These are phyloP conservation scores for Patella vulgata DNA, from an alignment of 1,140 invertebrate species.

Conservation along the genomic window DNA sequence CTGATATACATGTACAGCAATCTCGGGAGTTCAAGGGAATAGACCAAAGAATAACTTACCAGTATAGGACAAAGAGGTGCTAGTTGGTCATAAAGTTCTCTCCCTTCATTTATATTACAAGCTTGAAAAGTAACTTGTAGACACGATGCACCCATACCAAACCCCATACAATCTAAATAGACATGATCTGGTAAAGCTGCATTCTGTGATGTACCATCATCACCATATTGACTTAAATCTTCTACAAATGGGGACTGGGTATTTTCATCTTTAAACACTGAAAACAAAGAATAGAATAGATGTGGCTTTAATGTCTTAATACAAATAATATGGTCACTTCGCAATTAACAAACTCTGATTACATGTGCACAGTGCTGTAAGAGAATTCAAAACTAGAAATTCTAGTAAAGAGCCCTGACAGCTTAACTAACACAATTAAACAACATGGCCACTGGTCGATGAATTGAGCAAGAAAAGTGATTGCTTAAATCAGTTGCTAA, in stretches of 20 bases:
- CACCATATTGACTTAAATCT: slow-evolving; percentile 73
- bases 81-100: slow-evolving; percentile 96
- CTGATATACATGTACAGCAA: too few relatives aligned
- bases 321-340: neutral
- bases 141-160: slow-evolving; percentile 99
- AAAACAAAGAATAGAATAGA: slow-evolving; percentile 60
- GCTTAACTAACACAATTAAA: too few relatives aligned
- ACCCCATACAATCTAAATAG: slow-evolving; percentile 97
- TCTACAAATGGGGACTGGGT: slow-evolving; percentile 79
- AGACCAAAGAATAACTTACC: too few relatives aligned
- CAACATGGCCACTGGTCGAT: too few relatives aligned
- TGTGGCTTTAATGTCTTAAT: neutral
- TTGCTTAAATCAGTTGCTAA: too few relatives aligned
- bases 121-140: slow-evolving; percentile 90
- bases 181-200: slow-evolving; percentile 61
- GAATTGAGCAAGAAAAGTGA: too few relatives aligned
- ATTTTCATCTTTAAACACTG: slow-evolving; percentile 91
- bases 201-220: slow-evolving; percentile 65
- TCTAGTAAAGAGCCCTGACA: too few relatives aligned
- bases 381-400: too few relatives aligned
- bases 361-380: too few relatives aligned
- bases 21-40: too few relatives aligned
- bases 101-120: slow-evolving; percentile 95
- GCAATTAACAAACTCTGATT: neutral
- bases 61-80: slow-evolving; percentile 97